phyloP scores from a whole-genome alignment of 2,113 vertebrate species.

The Aegotheles bennettii region DNA sequence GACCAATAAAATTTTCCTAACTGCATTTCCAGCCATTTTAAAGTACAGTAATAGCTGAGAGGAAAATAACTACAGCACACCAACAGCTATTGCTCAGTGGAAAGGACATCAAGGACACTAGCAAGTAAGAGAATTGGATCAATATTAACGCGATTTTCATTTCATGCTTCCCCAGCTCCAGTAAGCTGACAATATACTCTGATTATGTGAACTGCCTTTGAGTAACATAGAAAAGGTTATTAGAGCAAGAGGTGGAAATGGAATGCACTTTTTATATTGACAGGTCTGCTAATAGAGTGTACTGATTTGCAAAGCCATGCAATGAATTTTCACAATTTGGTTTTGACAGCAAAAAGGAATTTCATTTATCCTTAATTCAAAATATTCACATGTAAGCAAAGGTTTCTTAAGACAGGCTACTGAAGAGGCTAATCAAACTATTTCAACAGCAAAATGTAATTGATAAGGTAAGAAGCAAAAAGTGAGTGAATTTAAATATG shows the following conservation, averaged over 20 bases:
- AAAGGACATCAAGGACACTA: slow-evolving; percentile 89
- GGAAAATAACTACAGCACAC: slow-evolving; percentile 71
- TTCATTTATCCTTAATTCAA: slow-evolving; percentile 73
- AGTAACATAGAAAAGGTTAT: slow-evolving; percentile 87
- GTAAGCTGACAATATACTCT: slow-evolving; percentile 91
- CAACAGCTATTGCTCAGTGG: slow-evolving; percentile 70
- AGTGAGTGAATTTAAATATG: slow-evolving; percentile 44
- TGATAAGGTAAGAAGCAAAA: slow-evolving; percentile 49
- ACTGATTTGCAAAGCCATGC: slow-evolving; percentile 76
- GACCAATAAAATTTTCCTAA: slow-evolving; percentile 22
- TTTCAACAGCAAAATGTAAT: slow-evolving; percentile 44
- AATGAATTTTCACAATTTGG: slow-evolving; percentile 70
- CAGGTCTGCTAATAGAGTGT: slow-evolving; percentile 89
- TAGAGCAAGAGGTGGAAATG: slow-evolving; percentile 83
- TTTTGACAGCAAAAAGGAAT: slow-evolving; percentile 69
- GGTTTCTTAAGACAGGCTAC: slow-evolving; percentile 29
- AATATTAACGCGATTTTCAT: slow-evolving; percentile 98
- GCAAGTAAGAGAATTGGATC: slow-evolving; percentile 94
- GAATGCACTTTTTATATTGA: slow-evolving; percentile 92
- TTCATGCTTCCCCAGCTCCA: slow-evolving; percentile 98
- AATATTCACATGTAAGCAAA: slow-evolving; percentile 67
- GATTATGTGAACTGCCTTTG: slow-evolving; percentile 80
- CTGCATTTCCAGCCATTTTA: slow-evolving; percentile 10
- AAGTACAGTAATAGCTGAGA: slow-evolving; percentile 33
- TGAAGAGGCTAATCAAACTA: slow-evolving; percentile 39